Percentiles rank a stretch among this genome's conserved stretches.
Conservation (phyloP, 2,113 vertebrate species). For the Australoheros scitulus region DNA sequence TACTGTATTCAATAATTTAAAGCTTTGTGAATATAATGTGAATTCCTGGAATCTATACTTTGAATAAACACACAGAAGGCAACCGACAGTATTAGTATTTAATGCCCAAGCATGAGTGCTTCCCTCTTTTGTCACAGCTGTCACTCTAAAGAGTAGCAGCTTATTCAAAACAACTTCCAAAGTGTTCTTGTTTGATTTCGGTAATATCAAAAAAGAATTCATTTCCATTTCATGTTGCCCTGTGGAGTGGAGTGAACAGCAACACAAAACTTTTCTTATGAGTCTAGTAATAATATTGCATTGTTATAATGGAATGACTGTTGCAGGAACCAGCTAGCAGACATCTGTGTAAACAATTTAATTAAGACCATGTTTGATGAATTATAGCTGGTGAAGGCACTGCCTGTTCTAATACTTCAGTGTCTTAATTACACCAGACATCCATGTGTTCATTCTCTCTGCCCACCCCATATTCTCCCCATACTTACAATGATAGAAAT, state of each 20-base stretch:
- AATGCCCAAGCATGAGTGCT: conserved; percentile 23
- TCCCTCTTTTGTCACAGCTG: conserved; percentile 10
- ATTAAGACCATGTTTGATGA: conserved; percentile 81
- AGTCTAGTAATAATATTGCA: conserved; percentile 54
- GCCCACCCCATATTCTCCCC: conserved; percentile 42
- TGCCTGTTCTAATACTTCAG: conserved; percentile 77
- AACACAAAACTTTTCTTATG: conserved; percentile 50
- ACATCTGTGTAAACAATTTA: conserved; percentile 82
- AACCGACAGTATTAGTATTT: conserved; percentile 22
- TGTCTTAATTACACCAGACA: conserved; percentile 80
- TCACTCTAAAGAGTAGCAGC: not conserved
- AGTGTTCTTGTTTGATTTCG: conserved; percentile 30
- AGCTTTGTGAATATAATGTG: not conserved
- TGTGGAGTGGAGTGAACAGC: conserved; percentile 26
- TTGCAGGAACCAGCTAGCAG: conserved; percentile 63
- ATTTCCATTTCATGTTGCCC: conserved; percentile 19
- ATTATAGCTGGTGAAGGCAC: conserved; percentile 75
- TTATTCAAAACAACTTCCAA: conserved; percentile 2
- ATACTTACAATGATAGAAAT: conserved; percentile 77
- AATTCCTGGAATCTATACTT: conserved; percentile 1
- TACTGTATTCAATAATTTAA: not conserved
- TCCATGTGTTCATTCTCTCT: conserved; percentile 68
- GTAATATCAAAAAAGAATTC: conserved; percentile 29
- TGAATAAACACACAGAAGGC: conserved; percentile 27
- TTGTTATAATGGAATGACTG: conserved; percentile 57